phyloP scores from a whole-genome alignment of 2,113 vertebrate genomes.

The Macquaria ambigua region DNA sequence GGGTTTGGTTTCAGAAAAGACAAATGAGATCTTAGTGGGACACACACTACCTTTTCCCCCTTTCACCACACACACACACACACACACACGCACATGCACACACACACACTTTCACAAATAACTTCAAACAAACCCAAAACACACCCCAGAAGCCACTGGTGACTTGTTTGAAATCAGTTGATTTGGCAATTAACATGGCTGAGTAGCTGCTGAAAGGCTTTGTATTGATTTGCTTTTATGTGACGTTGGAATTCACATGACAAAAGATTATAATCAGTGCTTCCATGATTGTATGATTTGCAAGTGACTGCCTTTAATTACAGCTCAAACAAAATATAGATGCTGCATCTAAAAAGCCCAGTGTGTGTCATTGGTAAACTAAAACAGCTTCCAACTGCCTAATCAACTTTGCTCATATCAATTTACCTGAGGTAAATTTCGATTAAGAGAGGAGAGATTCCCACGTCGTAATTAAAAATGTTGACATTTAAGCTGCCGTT shows the following conservation, averaged over 20 bases:
- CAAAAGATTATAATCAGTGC: constrained; percentile 59
- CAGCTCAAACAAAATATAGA: constrained; percentile 48
- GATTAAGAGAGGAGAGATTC: constrained; percentile 21
- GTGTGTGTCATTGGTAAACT: constrained; percentile 38
- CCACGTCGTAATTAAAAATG: constrained; percentile 42
- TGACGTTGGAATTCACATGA: constrained; percentile 55
- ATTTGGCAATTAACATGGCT: constrained; percentile 50
- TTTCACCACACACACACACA: not conserved
- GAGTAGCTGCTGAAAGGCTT: constrained; percentile 44
- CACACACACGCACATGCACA: not conserved
- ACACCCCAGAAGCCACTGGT: constrained; percentile 29
- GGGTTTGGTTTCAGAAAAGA: constrained; percentile 33
- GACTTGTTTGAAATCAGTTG: constrained; percentile 46
- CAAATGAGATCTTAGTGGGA: constrained; percentile 24
- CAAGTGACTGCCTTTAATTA: constrained; percentile 66
- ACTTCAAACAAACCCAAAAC: constrained; percentile 24
- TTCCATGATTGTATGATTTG: constrained; percentile 58
- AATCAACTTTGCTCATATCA: constrained; percentile 42
- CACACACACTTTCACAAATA: constrained; percentile 16
- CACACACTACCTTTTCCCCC: not conserved
- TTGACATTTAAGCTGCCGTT: constrained; percentile 60
- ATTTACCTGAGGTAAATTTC: constrained; percentile 34
- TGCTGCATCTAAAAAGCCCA: constrained; percentile 13
- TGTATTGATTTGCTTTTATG: constrained; percentile 50
- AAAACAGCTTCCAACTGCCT: constrained; percentile 31